Base-by-base conservation (phyloP, 1,140 invertebrate genomes). In the Sarcophaga peregrina region DNA sequence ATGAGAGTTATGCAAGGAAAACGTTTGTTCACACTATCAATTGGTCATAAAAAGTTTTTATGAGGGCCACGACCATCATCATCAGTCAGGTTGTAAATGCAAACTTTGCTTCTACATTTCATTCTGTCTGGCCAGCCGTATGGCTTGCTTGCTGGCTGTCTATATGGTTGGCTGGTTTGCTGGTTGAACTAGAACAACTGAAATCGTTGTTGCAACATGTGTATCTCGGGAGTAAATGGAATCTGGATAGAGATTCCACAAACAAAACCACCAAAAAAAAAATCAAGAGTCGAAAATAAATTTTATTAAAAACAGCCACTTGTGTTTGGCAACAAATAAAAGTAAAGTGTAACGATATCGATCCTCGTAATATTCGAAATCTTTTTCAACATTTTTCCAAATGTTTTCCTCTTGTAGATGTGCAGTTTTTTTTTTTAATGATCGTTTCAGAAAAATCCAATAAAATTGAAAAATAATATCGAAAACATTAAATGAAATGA, bases 31-130 rank as follows among this genome's bases (percentile, higher is more conserved):
- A 85, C 86, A 86, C 87, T 88, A 88, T 88, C 86, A 86, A 88
- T 88, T 83, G 84, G 83, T 88, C 87, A 88, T 88, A 88, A 88
- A 88, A 88, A 82, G 84, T 87, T 88, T 88, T 78, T 78, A 78
- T 78, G 75, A 68, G 62, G 62, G n/a, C 62, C 62, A 68, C 62
- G 88, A 88, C 87, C 83, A 86, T 37, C 25, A 37, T 37, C 25
- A 37, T 37, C 45, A 37, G 15, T 37, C 83, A 85, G 81, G 83
- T 83, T 74, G 68, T 82, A 54, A 73, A 68, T n/a, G 68, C 58
- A 73, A 73, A 73, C 58, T n/a, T n/a, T 25, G 85, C 81, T 83
- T 15, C 62, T 68, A 25, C 85, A 74, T 80, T 45, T 52, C 78
- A 9, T 20, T 68, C 62, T 68, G 62, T 37, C 25, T 37, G 25